phyloP scores from a whole-genome alignment of 2,888 invertebrate species.

The Leptinotarsa rubiginosa region DNA sequence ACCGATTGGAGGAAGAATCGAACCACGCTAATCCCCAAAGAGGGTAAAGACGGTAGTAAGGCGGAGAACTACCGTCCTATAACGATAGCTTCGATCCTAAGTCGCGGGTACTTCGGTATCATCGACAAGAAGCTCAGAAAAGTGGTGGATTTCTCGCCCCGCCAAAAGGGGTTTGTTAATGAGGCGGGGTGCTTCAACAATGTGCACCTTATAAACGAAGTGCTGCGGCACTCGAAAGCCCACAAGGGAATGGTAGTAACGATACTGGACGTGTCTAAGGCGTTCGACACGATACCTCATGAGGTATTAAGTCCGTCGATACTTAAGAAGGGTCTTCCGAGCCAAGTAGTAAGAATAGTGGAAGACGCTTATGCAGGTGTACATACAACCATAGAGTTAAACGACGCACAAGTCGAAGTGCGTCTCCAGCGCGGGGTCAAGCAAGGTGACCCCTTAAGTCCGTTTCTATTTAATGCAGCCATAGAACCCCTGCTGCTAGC shows the following conservation, averaged over 20 bases:
- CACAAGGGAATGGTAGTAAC: constrained; percentile 59
- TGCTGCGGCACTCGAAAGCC: constrained; percentile 51
- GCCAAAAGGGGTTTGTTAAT: constrained; percentile 58
- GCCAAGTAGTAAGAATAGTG: constrained; percentile 51
- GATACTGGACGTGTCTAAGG: constrained; percentile 62
- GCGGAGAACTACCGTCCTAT: constrained; percentile 58
- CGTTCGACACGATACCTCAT: too few species aligned
- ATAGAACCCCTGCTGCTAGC: constrained; percentile 51
- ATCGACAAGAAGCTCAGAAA: constrained; percentile 50
- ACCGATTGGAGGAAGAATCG: background rate
- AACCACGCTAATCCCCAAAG: constrained; percentile 52
- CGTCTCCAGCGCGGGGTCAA: constrained; percentile 61
- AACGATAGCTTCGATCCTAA: constrained; percentile 45
- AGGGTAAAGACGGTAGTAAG: too few species aligned
- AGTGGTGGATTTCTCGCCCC: constrained; percentile 35
- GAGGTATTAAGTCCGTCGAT: constrained; percentile 63
- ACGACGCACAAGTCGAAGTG: constrained; percentile 41
- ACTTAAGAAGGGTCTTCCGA: constrained; percentile 57
- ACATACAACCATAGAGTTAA: constrained; percentile 47
- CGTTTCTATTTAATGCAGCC: constrained; percentile 61
- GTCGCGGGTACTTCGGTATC: constrained; percentile 53
- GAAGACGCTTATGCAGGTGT: constrained; percentile 58
- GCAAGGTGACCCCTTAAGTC: constrained; percentile 62
- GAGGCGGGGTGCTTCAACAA: constrained; percentile 57
- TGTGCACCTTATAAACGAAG: constrained; percentile 52